Conservation (phyloP, 1,140 invertebrate species). For the Holotrichia oblita region DNA sequence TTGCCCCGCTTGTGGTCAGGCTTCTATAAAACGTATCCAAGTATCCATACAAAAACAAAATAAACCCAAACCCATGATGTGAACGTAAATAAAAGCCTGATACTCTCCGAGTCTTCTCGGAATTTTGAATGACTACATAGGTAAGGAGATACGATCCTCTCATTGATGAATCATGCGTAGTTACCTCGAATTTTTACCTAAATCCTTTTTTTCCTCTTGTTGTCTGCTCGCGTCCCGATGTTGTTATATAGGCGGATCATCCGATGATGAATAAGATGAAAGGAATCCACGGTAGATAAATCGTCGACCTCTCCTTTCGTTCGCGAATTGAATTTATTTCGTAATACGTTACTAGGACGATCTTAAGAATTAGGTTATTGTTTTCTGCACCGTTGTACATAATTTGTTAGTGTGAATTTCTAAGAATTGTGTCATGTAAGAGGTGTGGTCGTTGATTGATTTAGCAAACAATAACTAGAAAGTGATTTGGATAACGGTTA, state of each 20-base stretch:
- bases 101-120: neutral
- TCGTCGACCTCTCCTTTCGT: neutral
- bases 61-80: neutral
- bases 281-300: conserved; percentile 15
- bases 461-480: no score
- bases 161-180: conserved; percentile 25
- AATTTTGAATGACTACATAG: neutral
- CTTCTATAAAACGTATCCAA: neutral
- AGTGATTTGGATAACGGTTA: no score
- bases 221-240: neutral
- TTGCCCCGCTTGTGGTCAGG: neutral
- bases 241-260: neutral
- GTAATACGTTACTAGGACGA: neutral
- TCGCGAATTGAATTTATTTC: neutral
- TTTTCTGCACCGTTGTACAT: neutral
- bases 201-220: neutral
- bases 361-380: conserved; percentile 17
- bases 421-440: neutral
- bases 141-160: neutral
- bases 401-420: neutral
- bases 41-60: conserved; percentile 17
- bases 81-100: neutral
- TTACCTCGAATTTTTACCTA: conserved; percentile 24
- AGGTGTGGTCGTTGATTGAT: neutral
- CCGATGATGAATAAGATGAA: conserved; percentile 21